These are phyloP conservation scores for Hexactinellida sp. DNA, from an alignment of 37 sponge, comb jelly and placozoan genomes.

Conservation along the genomic window DNA sequence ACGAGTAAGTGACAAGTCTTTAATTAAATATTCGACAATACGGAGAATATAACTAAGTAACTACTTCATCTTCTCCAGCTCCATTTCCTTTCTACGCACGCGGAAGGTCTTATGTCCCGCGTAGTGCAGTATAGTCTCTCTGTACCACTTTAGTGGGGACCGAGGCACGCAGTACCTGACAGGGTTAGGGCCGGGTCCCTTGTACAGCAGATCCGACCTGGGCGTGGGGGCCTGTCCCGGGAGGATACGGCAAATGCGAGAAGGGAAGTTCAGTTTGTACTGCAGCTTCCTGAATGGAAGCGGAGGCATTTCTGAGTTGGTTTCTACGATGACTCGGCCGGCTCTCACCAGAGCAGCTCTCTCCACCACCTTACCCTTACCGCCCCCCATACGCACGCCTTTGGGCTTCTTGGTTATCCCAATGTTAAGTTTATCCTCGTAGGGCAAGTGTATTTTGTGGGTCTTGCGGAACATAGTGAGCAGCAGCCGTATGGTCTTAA, in stretches of 20 bases:
- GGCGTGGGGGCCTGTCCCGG: background rate
- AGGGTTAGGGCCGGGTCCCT: background rate
- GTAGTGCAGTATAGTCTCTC: background rate
- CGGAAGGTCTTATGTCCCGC: background rate
- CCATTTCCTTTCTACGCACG: background rate
- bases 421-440: slow-evolving; percentile 21
- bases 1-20: too few species aligned
- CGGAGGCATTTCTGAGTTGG: background rate
- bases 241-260: slow-evolving; percentile 1
- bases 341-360: slow-evolving; percentile 47
- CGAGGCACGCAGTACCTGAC: background rate
- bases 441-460: background rate
- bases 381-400: slow-evolving; percentile 77
- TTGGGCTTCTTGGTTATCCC: slow-evolving; percentile 72
- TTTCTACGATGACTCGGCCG: slow-evolving; percentile 47
- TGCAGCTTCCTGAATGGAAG: background rate
- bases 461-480: background rate
- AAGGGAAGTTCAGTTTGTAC: background rate
- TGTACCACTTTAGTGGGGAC: background rate
- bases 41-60: background rate
- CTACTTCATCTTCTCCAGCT: background rate
- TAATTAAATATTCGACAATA: too few species aligned
- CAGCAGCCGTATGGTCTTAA: background rate
- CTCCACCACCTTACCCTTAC: slow-evolving; percentile 72
- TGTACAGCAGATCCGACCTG: background rate